Percentiles rank a stretch among this genome's conserved stretches.
Evolutionary conservation across 2,113 vertebrate species (phyloP).

Genomic region (Entelurus aequoreus): DNA sequence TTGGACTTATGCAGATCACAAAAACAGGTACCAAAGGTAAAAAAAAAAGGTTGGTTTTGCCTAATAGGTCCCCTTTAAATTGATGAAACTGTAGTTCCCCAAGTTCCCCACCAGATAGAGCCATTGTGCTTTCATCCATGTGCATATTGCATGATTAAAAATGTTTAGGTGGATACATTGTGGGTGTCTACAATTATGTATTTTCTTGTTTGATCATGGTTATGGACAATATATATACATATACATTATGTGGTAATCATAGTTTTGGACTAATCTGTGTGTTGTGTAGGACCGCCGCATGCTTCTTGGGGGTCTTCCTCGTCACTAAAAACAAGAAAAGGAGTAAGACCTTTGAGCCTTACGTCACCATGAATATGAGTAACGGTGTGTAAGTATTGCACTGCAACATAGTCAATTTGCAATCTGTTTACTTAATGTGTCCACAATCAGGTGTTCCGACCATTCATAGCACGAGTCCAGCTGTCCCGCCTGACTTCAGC

Average conservation of each 20-base stretch:
- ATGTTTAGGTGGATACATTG: no score
- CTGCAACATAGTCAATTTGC: background rate
- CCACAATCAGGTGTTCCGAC: constrained; percentile 79
- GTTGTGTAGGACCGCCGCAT: constrained; percentile 75
- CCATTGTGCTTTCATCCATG: background rate
- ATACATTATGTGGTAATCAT: background rate
- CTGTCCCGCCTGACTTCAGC: constrained; percentile 84
- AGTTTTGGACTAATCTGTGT: background rate
- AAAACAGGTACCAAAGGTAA: no score
- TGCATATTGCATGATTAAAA: no score
- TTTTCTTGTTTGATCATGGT: no score
- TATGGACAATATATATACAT: no score
- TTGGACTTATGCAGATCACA: no score
- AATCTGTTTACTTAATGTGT: background rate
- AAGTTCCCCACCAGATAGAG: background rate
- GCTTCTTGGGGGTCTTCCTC: constrained; percentile 88
- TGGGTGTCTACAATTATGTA: no score
- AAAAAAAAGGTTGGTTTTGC: no score
- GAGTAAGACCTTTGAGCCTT: constrained; percentile 85
- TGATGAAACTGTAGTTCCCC: background rate
- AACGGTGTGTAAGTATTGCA: constrained; percentile 75
- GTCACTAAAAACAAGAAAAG: constrained; percentile 86
- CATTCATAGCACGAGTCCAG: constrained; percentile 84
- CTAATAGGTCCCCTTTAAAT: no score
- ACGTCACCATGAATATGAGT: constrained; percentile 90